Base-by-base conservation (phyloP, 2,113 vertebrate species). In the Halichoeres trimaculatus region DNA sequence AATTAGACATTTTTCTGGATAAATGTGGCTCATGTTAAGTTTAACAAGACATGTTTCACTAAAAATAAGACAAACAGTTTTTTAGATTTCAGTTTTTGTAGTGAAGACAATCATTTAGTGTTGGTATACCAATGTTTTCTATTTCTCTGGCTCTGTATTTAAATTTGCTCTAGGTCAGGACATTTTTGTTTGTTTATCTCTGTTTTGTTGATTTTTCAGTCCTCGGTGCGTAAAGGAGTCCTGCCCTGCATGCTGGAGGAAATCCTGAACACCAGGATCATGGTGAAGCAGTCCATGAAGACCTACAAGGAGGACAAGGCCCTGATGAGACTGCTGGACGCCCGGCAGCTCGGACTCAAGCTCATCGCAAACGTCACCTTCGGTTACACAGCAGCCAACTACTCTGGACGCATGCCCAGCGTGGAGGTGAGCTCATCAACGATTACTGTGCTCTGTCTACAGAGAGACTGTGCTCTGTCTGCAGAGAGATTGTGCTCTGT, bases 231-330 rank as follows among this genome's bases (percentile, higher is more conserved):
- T 88, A 97, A 96, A 74, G 98, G 98, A 16, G 94, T 98, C 51
- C 86, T 99, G 70, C 98, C 98, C 80, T 94, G 91, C 87, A 99
- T 99, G 98, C 92, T 99, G 12, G 96, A 98, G 91, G 96, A 99
- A 84, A 99, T 99, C 85, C 85, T 99, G 83, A 96, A 94, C 83
- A 99, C 98, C 0, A 92, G 98, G 70, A 91, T 99, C 76, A 99
- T 99, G 98, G 97, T 99, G 78, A 99, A 99, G 85, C 95, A 96
- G 70, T 96, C 95, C 0, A 96, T 99, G 96, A 99, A 98, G 76
- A 76, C 88, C 54, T 94, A 96, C 77, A 96, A 95, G 71, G 94
- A 96, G 41, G 97, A 99, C 94, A 96, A 95, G 86, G 93, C 93
- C 55, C 90, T 99, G 70, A 95, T 78, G 48, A 95, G 92, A 76